These are phyloP conservation scores for Linhomoeus sp. DNA, from an alignment of 2,888 invertebrate genomes.

Conservation along the genomic window DNA sequence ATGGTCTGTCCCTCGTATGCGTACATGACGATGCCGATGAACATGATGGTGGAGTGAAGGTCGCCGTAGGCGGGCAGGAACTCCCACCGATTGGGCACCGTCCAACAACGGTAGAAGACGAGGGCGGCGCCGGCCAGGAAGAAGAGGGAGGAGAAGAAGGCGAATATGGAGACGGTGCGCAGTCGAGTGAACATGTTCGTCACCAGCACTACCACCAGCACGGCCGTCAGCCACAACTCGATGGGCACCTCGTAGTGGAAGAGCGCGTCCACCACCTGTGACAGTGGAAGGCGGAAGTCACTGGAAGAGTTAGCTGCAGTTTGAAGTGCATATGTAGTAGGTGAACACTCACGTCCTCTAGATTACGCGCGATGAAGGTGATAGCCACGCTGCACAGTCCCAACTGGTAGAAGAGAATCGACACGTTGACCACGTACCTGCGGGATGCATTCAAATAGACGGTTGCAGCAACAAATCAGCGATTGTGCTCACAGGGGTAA, in stretches of 20 bases:
- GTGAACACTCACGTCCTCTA: slow-evolving; percentile 11
- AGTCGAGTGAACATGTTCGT: slow-evolving; percentile 22
- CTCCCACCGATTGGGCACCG: slow-evolving; percentile 19
- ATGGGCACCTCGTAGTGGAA: slow-evolving; percentile 2
- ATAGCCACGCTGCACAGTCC: slow-evolving; percentile 27
- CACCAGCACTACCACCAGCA: slow-evolving; percentile 17
- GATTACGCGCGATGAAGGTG: slow-evolving; percentile 25
- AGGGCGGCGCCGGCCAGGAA: slow-evolving; percentile 23
- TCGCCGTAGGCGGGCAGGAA: slow-evolving; percentile 20
- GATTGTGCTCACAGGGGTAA: not conserved
- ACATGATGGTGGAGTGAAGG: slow-evolving; percentile 19
- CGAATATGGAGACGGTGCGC: slow-evolving; percentile 19
- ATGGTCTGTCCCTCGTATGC: slow-evolving; percentile 27
- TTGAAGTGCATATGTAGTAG: too few species aligned
- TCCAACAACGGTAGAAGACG: slow-evolving; percentile 20
- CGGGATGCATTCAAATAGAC: slow-evolving; percentile 3
- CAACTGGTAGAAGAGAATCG: slow-evolving; percentile 26
- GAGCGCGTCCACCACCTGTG: not conserved
- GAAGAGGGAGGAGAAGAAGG: slow-evolving; percentile 24
- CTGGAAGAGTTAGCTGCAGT: too few species aligned
- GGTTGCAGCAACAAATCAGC: not conserved
- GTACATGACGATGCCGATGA: slow-evolving; percentile 26
- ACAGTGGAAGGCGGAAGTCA: too few species aligned
- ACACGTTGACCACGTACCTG: slow-evolving; percentile 26
- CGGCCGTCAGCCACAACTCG: slow-evolving; percentile 20